phyloP scores from a whole-genome alignment of 2,113 vertebrate genomes.

The Forbesichthys papilliferus region DNA sequence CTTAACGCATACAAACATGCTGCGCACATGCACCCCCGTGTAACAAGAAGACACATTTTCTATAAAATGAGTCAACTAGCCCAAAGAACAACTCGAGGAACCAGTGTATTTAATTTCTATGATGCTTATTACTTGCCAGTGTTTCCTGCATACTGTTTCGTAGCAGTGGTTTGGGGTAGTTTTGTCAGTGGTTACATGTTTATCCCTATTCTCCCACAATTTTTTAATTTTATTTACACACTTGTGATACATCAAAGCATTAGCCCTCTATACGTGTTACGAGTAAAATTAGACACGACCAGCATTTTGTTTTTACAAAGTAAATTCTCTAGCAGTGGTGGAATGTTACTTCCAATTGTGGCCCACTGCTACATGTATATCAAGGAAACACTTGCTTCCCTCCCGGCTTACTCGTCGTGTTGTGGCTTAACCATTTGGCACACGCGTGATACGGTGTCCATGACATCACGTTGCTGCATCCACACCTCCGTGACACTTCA shows the following conservation, averaged over 20 bases:
- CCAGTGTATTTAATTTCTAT: constrained; percentile 50
- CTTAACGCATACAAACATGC: constrained; percentile 50
- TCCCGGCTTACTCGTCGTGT: constrained; percentile 46
- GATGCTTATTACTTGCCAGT: constrained; percentile 49
- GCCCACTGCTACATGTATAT: constrained; percentile 51
- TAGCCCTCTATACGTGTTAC: constrained; percentile 42
- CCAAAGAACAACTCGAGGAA: constrained; percentile 65
- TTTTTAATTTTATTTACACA: neutral
- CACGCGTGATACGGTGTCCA: constrained; percentile 32
- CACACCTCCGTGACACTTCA: constrained; percentile 19
- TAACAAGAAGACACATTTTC: constrained; percentile 63
- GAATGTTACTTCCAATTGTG: constrained; percentile 28
- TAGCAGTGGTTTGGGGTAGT: constrained; percentile 32
- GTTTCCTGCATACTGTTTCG: constrained; percentile 36
- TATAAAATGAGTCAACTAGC: constrained; percentile 52
- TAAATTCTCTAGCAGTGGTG: constrained; percentile 37
- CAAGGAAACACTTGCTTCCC: constrained; percentile 44
- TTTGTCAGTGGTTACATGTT: constrained; percentile 37
- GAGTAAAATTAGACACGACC: constrained; percentile 33
- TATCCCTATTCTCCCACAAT: constrained; percentile 35
- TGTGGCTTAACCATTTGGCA: constrained; percentile 48
- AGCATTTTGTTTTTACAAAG: constrained; percentile 1
- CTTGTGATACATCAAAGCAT: constrained; percentile 46
- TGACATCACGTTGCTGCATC: constrained; percentile 45
- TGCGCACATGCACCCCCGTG: constrained; percentile 55